Evolutionary conservation across 2,888 invertebrate species (phyloP), one percentile per base, ranked within the genome.

Genomic region (Ametastegia equiseti): DNA sequence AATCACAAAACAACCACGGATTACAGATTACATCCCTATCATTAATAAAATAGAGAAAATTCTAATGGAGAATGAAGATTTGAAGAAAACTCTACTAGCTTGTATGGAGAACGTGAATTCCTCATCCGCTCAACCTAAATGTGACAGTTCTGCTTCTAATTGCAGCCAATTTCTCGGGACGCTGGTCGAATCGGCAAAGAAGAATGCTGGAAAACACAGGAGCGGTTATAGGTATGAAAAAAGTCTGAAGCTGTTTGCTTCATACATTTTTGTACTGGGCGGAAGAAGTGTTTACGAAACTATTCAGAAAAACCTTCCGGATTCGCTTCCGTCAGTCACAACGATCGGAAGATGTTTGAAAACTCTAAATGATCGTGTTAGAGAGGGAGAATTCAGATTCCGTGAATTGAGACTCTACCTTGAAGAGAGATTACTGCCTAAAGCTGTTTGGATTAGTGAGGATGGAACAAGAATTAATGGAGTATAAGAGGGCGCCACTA

Each of bases 391-490:
- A 71, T 80, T 81, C 33, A 39, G 82, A 42, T 78, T 80, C 13
- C 33, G 57, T 45, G 82, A 84, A 13, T 65, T 85, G n/a, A 84
- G 83, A 71, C 19, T 80, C 11, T 86, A 84, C 80, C 82, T 86
- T 65, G 54, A 79, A 30, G 60, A 50, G 7, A 71, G 82, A 67
- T 84, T 83, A 63, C 80, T 84, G 54, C 83, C 84, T 2, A 47
- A 33, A 39, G 23, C 23, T 3, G 84, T 86, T 30, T 86, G 85
- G 84, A 47, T 86, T 11, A 84, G 84, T 45, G 84, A 84, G 71
- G 86, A 86, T 81, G 84, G 82, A 4, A 87, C 85, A 23, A 79
- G 81, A 67, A 85, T 87, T n/a, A n/a, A n/a, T n/a, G n/a, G n/a
- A n/a, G n/a, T n/a, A n/a, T n/a, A n/a, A n/a, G n/a, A n/a, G n/a